phyloP scores from a whole-genome alignment of 2,113 vertebrate genomes.

The Tachuris rubrigastra region DNA sequence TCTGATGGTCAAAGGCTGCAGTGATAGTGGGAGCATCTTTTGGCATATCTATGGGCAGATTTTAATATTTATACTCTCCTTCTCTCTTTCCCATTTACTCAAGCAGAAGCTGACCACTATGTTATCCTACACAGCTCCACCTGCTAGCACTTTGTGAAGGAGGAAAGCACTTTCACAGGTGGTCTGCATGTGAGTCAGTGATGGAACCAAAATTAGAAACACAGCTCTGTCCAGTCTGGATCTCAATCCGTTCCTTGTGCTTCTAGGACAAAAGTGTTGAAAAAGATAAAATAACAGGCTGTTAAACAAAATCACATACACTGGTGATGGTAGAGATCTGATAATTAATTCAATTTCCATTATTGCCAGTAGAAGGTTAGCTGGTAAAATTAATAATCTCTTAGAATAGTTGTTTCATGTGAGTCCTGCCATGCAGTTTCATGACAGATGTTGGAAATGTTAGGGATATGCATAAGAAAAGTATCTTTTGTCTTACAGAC shows the following conservation, averaged over 20 bases:
- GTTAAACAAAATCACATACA: background rate
- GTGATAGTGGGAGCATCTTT: background rate
- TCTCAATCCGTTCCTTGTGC: background rate
- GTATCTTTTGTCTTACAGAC: background rate
- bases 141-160: background rate
- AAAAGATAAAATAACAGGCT: background rate
- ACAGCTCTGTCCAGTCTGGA: background rate
- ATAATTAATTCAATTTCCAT: background rate
- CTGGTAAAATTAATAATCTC: background rate
- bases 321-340: background rate
- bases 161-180: background rate
- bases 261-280: background rate
- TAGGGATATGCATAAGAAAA: background rate
- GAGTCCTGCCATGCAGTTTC: background rate
- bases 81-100: background rate
- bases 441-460: background rate
- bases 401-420: background rate
- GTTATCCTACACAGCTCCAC: background rate
- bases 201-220: background rate
- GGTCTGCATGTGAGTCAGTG: background rate
- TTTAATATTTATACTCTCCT: background rate
- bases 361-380: background rate
- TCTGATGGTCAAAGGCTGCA: background rate
- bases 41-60: background rate
- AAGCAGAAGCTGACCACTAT: background rate